These are phyloP conservation scores for Sinella curviseta DNA, from an alignment of 1,140 invertebrate species.

Conservation along the genomic window DNA sequence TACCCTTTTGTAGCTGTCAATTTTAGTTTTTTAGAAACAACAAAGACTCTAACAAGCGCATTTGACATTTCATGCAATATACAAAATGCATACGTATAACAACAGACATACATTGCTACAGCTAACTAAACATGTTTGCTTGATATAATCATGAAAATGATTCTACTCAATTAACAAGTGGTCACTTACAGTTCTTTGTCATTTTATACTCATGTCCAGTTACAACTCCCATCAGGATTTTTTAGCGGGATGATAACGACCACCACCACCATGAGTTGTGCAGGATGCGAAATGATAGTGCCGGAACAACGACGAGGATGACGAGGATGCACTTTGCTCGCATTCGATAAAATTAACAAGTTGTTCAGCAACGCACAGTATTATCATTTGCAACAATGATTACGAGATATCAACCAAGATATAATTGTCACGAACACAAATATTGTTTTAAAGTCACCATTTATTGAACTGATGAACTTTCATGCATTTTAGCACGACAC, in stretches of 20 bases:
- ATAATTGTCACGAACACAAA: too few species aligned
- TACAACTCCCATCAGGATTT: slow-evolving; percentile 35
- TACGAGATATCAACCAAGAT: background rate
- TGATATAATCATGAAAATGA: background rate
- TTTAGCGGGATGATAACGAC: background rate
- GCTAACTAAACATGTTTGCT: too few species aligned
- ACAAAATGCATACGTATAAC: too few species aligned
- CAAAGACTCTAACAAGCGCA: too few species aligned
- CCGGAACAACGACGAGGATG: background rate
- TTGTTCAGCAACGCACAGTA: background rate
- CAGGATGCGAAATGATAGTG: background rate
- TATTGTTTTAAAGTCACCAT: too few species aligned
- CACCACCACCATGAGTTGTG: background rate
- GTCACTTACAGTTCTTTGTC: slow-evolving; percentile 34
- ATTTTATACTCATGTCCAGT: slow-evolving; percentile 34
- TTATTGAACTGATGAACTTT: too few species aligned
- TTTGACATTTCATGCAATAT: too few species aligned
- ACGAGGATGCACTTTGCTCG: background rate
- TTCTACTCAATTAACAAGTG: background rate
- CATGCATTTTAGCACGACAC: too few species aligned
- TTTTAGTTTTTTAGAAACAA: too few species aligned
- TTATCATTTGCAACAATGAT: background rate
- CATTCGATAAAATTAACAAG: too few species aligned
- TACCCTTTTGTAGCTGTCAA: too few species aligned
- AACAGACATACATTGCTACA: too few species aligned